A percentile compares a stretch with the other conserved stretches of the same genome.
Conservation (phyloP, 2,888 invertebrate genomes). For the Calameuta pallipes region DNA sequence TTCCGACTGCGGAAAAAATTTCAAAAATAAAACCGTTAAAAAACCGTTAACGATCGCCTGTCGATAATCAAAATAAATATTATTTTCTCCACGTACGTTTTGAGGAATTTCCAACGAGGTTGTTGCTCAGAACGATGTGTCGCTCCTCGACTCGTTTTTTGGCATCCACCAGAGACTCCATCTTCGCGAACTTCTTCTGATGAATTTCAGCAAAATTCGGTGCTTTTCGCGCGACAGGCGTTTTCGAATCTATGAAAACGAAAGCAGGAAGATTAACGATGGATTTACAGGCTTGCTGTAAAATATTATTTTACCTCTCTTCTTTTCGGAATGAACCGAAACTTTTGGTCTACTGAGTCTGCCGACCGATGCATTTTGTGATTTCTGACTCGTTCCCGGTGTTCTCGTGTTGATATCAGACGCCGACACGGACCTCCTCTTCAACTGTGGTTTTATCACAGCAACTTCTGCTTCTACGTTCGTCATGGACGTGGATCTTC, state of each 20-base stretch:
- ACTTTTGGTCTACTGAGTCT: conserved; percentile 65
- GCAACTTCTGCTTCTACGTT: conserved; percentile 3
- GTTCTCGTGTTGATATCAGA: conserved; percentile 53
- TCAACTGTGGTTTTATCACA: conserved; percentile 6
- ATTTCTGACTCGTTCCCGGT: conserved; percentile 53
- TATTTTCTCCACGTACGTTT: not conserved
- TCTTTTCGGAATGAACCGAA: conserved; percentile 28
- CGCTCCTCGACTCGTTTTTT: conserved; percentile 48
- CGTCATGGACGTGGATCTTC: conserved; percentile 17
- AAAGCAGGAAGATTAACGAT: not conserved
- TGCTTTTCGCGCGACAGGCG: conserved; percentile 67
- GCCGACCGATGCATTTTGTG: conserved; percentile 60
- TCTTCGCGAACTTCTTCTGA: conserved; percentile 73
- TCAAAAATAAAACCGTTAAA: not conserved
- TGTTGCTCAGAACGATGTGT: conserved; percentile 37
- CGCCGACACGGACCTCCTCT: conserved; percentile 32
- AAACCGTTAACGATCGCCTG: not conserved
- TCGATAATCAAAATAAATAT: not conserved
- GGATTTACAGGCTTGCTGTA: not conserved
- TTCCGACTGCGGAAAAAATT: not conserved
- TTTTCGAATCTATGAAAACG: conserved; percentile 38
- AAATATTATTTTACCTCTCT: conserved; percentile 32
- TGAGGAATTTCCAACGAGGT: not conserved
- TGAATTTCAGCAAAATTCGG: conserved; percentile 80
- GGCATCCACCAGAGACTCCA: conserved; percentile 75